Evolutionary conservation across 2,797 vertebrate genomes (phyloP).

Genomic region (Hydrophis major): DNA sequence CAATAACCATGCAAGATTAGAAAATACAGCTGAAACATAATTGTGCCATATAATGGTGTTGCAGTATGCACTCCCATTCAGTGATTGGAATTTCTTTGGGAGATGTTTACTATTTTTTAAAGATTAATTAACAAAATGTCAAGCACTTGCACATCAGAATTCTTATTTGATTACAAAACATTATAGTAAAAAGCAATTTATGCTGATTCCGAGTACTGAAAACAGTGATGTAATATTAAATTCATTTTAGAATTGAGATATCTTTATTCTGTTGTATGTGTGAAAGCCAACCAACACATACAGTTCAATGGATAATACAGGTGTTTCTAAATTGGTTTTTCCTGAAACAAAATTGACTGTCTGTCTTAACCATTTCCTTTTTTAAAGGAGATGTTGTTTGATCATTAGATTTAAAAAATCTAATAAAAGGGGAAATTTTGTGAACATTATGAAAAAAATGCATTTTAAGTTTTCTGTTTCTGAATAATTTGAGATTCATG

Average conservation of each 20-base stretch:
- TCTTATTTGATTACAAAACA: constrained; percentile 34
- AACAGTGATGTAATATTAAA: neutral
- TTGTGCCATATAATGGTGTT: neutral
- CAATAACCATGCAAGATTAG: constrained; percentile 21
- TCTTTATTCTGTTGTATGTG: neutral
- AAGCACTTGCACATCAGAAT: constrained; percentile 5
- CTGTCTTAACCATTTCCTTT: neutral
- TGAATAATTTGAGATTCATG: neutral
- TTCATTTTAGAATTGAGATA: neutral
- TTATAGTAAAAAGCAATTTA: constrained; percentile 6
- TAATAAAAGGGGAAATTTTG: neutral
- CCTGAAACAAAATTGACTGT: neutral
- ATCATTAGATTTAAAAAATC: neutral
- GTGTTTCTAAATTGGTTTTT: neutral
- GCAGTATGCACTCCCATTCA: constrained; percentile 6
- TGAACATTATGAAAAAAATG: neutral
- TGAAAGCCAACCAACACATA: neutral
- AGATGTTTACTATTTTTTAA: constrained; percentile 41
- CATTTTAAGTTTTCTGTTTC: neutral
- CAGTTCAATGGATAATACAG: neutral
- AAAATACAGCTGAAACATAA: neutral
- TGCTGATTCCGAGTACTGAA: neutral
- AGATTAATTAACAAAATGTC: constrained; percentile 23
- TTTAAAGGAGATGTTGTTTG: neutral
- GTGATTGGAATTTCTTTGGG: constrained; percentile 15